Conservation (phyloP, 2,888 invertebrate species). For the Morpho achilles region DNA sequence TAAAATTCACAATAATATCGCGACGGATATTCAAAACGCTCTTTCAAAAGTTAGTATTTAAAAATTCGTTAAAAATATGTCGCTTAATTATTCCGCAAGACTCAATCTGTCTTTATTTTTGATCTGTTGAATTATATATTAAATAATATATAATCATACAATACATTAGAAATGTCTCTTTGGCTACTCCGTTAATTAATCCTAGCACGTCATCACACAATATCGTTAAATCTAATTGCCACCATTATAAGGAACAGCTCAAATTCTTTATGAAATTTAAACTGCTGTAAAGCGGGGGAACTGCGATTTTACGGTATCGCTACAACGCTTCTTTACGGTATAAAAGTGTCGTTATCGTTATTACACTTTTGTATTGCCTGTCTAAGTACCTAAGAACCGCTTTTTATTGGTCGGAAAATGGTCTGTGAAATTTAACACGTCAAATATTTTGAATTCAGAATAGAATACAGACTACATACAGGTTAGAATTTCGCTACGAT, state of each 20-base stretch:
- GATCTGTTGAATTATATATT: too few species aligned
- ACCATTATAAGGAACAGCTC: slow-evolving; percentile 27
- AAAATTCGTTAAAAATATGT: too few species aligned
- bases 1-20: too few species aligned
- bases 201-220: slow-evolving; percentile 29
- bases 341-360: slow-evolving; percentile 9
- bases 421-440: background rate
- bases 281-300: slow-evolving; percentile 8
- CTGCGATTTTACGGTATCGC: slow-evolving; percentile 6
- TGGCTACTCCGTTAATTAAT: slow-evolving; percentile 20
- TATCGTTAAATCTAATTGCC: slow-evolving; percentile 38
- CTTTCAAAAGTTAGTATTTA: too few species aligned
- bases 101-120: too few species aligned
- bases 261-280: slow-evolving; percentile 15
- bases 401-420: slow-evolving; percentile 4
- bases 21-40: too few species aligned
- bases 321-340: slow-evolving; percentile 9
- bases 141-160: background rate
- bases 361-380: slow-evolving; percentile 4
- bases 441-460: background rate
- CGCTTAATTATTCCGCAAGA: too few species aligned
- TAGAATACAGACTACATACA: background rate
- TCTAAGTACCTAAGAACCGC: background rate
- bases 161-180: background rate
- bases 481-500: too few species aligned